phyloP scores from a whole-genome alignment of 2,888 invertebrate species.

The Dione juno region DNA sequence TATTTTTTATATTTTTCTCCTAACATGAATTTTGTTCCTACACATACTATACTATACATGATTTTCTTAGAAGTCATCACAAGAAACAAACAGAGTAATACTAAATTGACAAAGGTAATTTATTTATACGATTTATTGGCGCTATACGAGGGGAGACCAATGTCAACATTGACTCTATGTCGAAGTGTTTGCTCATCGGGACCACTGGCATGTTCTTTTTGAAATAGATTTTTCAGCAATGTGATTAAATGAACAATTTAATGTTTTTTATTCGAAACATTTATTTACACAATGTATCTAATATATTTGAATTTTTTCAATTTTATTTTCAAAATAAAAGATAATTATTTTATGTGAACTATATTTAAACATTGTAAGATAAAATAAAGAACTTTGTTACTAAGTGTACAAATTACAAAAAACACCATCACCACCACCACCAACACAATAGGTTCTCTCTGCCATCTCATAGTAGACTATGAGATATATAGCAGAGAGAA shows the following conservation, averaged over 20 bases:
- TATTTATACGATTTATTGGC: slow-evolving; percentile 79
- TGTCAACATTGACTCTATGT: slow-evolving; percentile 78
- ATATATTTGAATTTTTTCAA: too few relatives aligned
- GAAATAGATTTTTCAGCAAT: slow-evolving; percentile 44
- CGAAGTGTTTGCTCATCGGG: slow-evolving; percentile 73
- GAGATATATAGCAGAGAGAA: too few relatives aligned
- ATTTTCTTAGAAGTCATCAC: slow-evolving; percentile 12
- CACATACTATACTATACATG: not conserved
- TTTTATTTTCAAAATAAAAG: too few relatives aligned
- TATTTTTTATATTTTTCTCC: too few relatives aligned
- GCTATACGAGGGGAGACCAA: slow-evolving; percentile 60
- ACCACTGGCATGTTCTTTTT: slow-evolving; percentile 54
- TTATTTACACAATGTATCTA: not conserved
- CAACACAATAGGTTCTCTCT: too few relatives aligned
- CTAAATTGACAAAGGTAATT: slow-evolving; percentile 77
- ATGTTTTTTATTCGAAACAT: not conserved
- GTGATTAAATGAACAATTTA: slow-evolving; percentile 17
- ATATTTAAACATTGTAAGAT: too few relatives aligned
- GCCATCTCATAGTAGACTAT: too few relatives aligned
- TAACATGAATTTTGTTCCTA: too few relatives aligned
- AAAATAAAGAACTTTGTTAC: too few relatives aligned
- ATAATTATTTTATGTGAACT: too few relatives aligned
- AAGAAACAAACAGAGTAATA: slow-evolving; percentile 63
- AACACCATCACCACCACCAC: too few relatives aligned
- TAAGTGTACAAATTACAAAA: too few relatives aligned